Base-by-base conservation (phyloP, 2,113 vertebrate genomes). In the Takifugu flavidus region DNA sequence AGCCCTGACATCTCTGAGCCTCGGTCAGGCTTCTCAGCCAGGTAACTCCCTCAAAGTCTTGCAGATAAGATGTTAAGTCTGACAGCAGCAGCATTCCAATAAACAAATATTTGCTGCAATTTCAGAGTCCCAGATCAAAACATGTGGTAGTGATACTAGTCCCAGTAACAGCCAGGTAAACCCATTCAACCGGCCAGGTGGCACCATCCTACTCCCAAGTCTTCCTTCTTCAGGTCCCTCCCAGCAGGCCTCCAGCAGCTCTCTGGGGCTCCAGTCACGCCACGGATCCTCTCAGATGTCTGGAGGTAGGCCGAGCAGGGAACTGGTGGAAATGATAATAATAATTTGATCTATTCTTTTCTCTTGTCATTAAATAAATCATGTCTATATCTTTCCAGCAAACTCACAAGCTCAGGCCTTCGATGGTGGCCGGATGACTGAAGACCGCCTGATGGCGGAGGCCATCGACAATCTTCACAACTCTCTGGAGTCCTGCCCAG, bases 391-490 rank as follows among this genome's bases (percentile, higher is more conserved):
- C 11, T 73, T 83, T 67, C 12, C 60, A 91, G 89, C 65, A 42
- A 65, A 72, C 43, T 34, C 71, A 47, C 86, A 75, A 56, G 34
- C 13, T 50, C 82, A 89, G 45, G 82, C 76, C 13, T 88, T 93
- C 1, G 94, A 89, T 4, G 89, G 92, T 11, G 94, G 93, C 31
- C 82, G 84, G 59, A 90, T 90, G 85, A 93, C 90, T 0, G 83
- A 92, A 7, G 81, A 86, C 20, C 82, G 76, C 25, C 65, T 93
- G 53, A 83, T 82, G 2, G 83, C 89, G 0, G 93, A 96, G 51
- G 92, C 93, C 65, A 94, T 96, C 13, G 89, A 94, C 70, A 91
- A 94, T 67, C 91, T 99, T 25, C 94, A 98, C 71, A 88, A 82
- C 59, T 96, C 94, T 2, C 82, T 98, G 56, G 93, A 95, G 80